phyloP scores from a whole-genome alignment of 2,888 invertebrate species.

The Dolichopus griseipennis region DNA sequence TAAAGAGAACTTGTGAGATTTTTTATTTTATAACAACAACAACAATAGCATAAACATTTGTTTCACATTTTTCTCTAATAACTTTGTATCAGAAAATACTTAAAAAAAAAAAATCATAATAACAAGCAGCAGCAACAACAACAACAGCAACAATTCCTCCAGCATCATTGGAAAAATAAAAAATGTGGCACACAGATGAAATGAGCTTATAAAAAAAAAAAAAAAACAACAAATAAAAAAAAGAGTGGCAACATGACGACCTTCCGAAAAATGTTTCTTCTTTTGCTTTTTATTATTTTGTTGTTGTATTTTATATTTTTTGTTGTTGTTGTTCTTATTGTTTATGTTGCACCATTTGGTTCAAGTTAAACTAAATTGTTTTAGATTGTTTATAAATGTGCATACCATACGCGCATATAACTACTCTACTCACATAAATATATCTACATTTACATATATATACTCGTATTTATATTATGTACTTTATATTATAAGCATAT shows the following conservation, averaged over 20 bases:
- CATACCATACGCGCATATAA: background rate
- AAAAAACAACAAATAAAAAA: background rate
- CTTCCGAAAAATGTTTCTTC: background rate
- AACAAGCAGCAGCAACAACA: too few species aligned
- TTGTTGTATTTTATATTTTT: background rate
- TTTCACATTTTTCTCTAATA: background rate
- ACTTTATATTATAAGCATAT: too few species aligned
- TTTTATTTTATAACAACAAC: too few species aligned
- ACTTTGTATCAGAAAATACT: background rate
- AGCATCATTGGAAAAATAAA: background rate
- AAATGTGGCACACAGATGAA: slow-evolving; percentile 1
- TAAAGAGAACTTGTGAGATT: too few species aligned
- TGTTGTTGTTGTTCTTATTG: background rate
- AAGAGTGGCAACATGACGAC: background rate
- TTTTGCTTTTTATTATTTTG: background rate
- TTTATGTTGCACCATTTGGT: slow-evolving; percentile 6
- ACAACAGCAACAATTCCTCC: too few species aligned
- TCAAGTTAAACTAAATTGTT: slow-evolving; percentile 10
- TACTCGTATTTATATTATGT: background rate
- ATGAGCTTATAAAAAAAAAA: background rate
- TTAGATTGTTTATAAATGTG: slow-evolving; percentile 10
- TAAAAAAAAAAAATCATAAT: too few species aligned
- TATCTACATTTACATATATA: background rate
- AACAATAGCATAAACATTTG: too few species aligned
- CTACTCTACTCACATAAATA: background rate